These are phyloP conservation scores for Eolophus roseicapilla DNA, from an alignment of 2,113 vertebrate genomes.

Conservation along the genomic window DNA sequence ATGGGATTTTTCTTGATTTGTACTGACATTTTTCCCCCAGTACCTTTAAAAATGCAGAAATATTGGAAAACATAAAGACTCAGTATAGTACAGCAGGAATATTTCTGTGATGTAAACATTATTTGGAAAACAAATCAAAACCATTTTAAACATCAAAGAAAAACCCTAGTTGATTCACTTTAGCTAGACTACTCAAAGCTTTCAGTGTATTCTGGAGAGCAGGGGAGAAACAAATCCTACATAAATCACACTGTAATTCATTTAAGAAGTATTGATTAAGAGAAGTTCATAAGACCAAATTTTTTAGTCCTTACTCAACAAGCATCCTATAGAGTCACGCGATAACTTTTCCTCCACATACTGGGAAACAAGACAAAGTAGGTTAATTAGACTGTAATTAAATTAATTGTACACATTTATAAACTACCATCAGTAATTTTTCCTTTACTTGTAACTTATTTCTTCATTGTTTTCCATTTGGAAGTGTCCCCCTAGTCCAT, in stretches of 20 bases:
- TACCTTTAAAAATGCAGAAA: background rate
- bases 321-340: background rate
- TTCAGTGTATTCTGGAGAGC: background rate
- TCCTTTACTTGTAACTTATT: background rate
- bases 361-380: background rate
- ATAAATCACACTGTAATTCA: background rate
- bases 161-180: background rate
- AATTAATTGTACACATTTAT: background rate
- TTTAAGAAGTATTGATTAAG: background rate
- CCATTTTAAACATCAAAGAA: background rate
- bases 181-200: background rate
- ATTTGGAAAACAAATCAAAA: background rate
- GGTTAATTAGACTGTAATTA: background rate
- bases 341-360: background rate
- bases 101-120: background rate
- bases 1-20: background rate
- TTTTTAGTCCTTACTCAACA: background rate
- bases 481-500: background rate
- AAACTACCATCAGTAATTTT: background rate
- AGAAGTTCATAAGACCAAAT: background rate
- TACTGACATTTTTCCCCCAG: background rate
- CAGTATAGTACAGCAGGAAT: background rate
- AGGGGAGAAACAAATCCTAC: background rate
- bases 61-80: background rate
- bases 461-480: background rate